These are phyloP conservation scores for Rhagium mordax DNA, from an alignment of 2,888 invertebrate genomes.

Conservation along the genomic window DNA sequence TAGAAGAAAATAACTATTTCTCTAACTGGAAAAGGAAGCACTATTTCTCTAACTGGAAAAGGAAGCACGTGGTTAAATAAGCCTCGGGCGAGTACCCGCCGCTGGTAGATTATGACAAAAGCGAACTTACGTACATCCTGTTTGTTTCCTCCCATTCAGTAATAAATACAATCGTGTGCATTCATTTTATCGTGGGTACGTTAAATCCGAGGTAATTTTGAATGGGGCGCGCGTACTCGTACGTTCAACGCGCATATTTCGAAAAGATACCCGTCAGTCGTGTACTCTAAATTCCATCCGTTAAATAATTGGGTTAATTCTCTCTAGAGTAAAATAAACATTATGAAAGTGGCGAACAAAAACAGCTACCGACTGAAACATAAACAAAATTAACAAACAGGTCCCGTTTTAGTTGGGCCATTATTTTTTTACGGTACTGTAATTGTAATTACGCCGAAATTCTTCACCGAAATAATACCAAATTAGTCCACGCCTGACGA, in stretches of 20 bases:
- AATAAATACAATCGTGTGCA: neutral
- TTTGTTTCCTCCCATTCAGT: neutral
- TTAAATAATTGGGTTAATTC: slow-evolving; percentile 17
- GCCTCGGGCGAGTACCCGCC: neutral
- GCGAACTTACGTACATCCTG: neutral
- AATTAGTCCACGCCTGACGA: neutral
- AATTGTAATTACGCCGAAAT: neutral
- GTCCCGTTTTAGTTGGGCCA: neutral
- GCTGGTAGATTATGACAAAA: neutral
- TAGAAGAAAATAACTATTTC: too few relatives aligned
- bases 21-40: too few relatives aligned
- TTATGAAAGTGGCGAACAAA: slow-evolving; percentile 9
- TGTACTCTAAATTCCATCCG: slow-evolving; percentile 8
- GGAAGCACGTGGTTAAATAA: too few relatives aligned
- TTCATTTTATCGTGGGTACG: neutral
- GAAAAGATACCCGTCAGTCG: neutral
- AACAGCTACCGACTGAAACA: slow-evolving; percentile 5
- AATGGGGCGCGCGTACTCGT: neutral
- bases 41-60: too few relatives aligned
- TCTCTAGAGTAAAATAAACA: slow-evolving; percentile 8
- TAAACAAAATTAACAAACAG: slow-evolving; percentile 1
- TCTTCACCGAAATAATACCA: neutral
- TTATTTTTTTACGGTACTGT: neutral
- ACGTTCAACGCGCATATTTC: neutral
- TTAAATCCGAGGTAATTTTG: neutral